Base-by-base conservation (phyloP, 2,113 vertebrate genomes). In the Daphoenositta chrysoptera region DNA sequence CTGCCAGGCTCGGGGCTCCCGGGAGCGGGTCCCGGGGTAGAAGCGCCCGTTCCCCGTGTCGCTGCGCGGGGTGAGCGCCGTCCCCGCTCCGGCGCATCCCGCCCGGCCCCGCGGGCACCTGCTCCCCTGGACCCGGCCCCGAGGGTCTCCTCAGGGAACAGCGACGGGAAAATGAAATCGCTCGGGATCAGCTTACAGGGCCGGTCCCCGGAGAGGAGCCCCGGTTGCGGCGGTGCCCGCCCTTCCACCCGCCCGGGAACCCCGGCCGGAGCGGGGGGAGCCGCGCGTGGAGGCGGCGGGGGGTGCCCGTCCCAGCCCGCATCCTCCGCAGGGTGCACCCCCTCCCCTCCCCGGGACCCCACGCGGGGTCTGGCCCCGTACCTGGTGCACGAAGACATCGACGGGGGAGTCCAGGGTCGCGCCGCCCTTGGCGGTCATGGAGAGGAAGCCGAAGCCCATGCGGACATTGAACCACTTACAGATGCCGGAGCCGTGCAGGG, bases 381-480 rank as follows among this genome's bases (percentile, higher is more conserved):
- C 99, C 99, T 99, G 99, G 95, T 99, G 99, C 93, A 99, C 99
- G 95, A 99, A 99, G 69, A 99, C 99, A 86, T 99, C 99, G n/a
- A 99, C 98, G 66, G 99, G 99, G 17, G 98, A 97, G 42, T 99
- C 99, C 83, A 99, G 98, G 24, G 98, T 98, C 33, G 97, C 97
- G 76, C 98, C 99, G n/a, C 99, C 99, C 82, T 98, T 98, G 97
- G 91, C 97, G 95, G 98, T 99, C 99, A 99, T 99, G 97, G 99
- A 99, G 97, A 99, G 98, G 98, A 99, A 99, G 33, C 99, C 99
- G 96, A 99, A 99, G 68, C 99, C 99, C 99, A 99, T 99, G 96
- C 99, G 98, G 89, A 99, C 99, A 71, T 99, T 99, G 98, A 99
- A 99, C 99, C 99, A 99, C 66, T 99, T 99, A 91, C 99, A 99